Conservation (phyloP, 2,888 invertebrate genomes). For the Aleiodes testaceus region DNA sequence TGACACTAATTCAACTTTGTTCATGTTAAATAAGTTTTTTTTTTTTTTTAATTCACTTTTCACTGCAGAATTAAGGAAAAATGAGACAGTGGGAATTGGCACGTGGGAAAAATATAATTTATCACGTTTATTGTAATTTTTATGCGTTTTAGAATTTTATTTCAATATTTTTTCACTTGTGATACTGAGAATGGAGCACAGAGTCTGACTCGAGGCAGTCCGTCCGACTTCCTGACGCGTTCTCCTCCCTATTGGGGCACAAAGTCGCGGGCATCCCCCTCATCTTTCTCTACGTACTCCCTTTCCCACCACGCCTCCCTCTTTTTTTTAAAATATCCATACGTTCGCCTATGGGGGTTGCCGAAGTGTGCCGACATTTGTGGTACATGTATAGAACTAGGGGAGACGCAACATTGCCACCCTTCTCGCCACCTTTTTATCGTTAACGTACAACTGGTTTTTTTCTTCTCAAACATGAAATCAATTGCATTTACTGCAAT, state of each 20-base stretch:
- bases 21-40: background rate
- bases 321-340: conserved; percentile 17
- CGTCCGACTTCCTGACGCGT: conserved; percentile 64
- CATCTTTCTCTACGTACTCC: conserved; percentile 22
- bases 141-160: background rate
- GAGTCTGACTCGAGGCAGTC: conserved; percentile 55
- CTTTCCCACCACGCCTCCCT: conserved; percentile 45
- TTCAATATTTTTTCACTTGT: background rate
- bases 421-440: background rate
- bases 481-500: background rate
- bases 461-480: background rate
- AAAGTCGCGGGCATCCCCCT: conserved; percentile 53
- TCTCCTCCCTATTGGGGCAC: conserved; percentile 58
- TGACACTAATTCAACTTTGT: background rate
- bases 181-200: background rate
- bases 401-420: background rate
- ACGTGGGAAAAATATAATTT: background rate
- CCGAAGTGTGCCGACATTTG: conserved; percentile 7
- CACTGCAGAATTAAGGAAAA: background rate
- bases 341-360: conserved; percentile 37
- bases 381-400: background rate
- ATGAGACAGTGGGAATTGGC: background rate
- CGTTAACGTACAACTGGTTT: conserved; percentile 14
- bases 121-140: background rate
- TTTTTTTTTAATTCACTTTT: background rate